Percentiles rank a stretch among this genome's conserved stretches.
Conservation (phyloP, 2,888 invertebrate genomes). For the Tridacna crocea region DNA sequence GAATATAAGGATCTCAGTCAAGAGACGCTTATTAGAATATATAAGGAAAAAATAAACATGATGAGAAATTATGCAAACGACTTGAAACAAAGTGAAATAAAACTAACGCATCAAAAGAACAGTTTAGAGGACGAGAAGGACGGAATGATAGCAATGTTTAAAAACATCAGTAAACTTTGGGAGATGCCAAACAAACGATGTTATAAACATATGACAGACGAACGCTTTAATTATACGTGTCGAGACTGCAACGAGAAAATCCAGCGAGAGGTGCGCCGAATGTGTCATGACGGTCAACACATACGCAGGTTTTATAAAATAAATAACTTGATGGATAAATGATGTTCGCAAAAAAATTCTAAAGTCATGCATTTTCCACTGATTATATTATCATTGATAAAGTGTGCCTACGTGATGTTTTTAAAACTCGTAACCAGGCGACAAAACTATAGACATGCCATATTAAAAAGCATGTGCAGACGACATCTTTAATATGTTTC, state of each 20-base stretch:
- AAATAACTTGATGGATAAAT: constrained; percentile 34
- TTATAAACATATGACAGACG: constrained; percentile 67
- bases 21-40: constrained; percentile 74
- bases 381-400: too few species aligned
- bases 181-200: constrained; percentile 70
- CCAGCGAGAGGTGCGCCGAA: constrained; percentile 62
- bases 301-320: constrained; percentile 59
- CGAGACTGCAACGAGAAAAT: constrained; percentile 71
- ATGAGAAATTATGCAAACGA: constrained; percentile 67
- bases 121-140: constrained; percentile 63
- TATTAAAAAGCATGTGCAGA: too few species aligned
- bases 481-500: too few species aligned
- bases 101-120: constrained; percentile 53
- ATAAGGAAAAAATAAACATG: constrained; percentile 67
- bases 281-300: constrained; percentile 71
- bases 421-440: too few species aligned
- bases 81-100: constrained; percentile 61
- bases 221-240: constrained; percentile 67
- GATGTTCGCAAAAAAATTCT: background rate
- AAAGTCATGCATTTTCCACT: too few species aligned
- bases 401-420: too few species aligned
- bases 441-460: too few species aligned
- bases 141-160: constrained; percentile 60
- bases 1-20: constrained; percentile 67
- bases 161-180: constrained; percentile 65